These are phyloP conservation scores for Zoanthus solanderi DNA, from an alignment of 92 coral and sea anemone species.

Conservation along the genomic window DNA sequence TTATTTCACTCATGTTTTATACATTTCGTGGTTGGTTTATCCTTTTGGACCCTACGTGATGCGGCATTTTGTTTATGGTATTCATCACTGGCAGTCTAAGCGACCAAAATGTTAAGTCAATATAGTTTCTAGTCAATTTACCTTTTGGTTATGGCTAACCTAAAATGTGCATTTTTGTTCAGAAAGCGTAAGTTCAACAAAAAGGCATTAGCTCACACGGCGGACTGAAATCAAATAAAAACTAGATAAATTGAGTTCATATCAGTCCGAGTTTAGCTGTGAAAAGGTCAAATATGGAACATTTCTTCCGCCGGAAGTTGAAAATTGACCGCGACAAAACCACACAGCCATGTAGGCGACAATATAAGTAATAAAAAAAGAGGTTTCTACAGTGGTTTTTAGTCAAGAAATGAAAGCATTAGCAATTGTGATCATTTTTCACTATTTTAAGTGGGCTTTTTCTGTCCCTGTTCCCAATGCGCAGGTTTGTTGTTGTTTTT, in stretches of 20 bases:
- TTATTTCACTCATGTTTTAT: too few species aligned
- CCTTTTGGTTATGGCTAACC: too few species aligned
- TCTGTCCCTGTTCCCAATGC: slow-evolving; percentile 6
- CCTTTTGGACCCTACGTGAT: too few species aligned
- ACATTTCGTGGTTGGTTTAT: too few species aligned
- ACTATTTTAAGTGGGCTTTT: not conserved
- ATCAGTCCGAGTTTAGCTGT: not conserved
- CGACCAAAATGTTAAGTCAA: too few species aligned
- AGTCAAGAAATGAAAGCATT: not conserved
- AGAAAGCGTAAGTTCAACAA: not conserved
- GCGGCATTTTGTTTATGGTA: too few species aligned
- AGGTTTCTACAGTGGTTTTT: not conserved
- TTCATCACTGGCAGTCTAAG: too few species aligned
- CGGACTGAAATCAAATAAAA: not conserved
- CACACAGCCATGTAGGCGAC: not conserved
- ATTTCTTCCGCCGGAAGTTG: slow-evolving; percentile 8
- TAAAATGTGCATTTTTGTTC: not conserved
- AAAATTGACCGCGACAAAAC: not conserved
- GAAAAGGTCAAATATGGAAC: slow-evolving; percentile 12
- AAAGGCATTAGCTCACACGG: not conserved
- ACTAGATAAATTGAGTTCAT: not conserved
- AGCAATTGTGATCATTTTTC: not conserved
- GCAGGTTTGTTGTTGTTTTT: not conserved
- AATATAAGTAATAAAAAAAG: not conserved
- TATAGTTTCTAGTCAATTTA: too few species aligned